Evolutionary conservation across 1,140 invertebrate genomes (phyloP).

Genomic region (Ruditapes philippinarum): DNA sequence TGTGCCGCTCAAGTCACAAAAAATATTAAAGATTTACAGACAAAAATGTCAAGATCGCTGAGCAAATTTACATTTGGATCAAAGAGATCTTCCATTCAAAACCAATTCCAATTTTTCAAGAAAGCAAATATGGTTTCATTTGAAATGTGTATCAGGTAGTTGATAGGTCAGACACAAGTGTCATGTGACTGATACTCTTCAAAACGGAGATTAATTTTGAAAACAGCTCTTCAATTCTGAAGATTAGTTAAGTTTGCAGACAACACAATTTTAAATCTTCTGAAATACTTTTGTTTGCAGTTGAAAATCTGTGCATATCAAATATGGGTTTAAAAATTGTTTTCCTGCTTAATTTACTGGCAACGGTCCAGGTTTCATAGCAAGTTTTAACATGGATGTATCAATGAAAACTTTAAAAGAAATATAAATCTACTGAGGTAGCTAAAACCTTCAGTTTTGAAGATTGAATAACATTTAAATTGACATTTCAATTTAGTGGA

Average conservation of each 20-base stretch:
- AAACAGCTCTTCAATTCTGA: slow-evolving; percentile 61
- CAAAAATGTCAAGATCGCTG: slow-evolving; percentile 66
- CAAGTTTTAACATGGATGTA: slow-evolving; percentile 32
- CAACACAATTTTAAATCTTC: slow-evolving; percentile 58
- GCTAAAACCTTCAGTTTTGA: slow-evolving; percentile 3
- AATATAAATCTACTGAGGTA: slow-evolving; percentile 27
- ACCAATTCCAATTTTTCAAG: slow-evolving; percentile 64
- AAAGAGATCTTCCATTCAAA: slow-evolving; percentile 68
- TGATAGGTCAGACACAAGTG: slow-evolving; percentile 60
- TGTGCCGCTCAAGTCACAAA: slow-evolving; percentile 55
- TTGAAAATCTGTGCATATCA: slow-evolving; percentile 51
- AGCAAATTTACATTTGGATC: slow-evolving; percentile 64
- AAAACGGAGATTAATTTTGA: slow-evolving; percentile 64
- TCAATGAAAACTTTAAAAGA: slow-evolving; percentile 32
- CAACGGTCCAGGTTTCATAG: background rate
- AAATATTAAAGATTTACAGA: slow-evolving; percentile 64
- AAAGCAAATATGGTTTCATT: slow-evolving; percentile 62
- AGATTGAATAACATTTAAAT: slow-evolving; percentile 50
- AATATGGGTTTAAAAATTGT: slow-evolving; percentile 31
- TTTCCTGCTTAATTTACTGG: slow-evolving; percentile 26
- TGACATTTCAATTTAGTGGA: slow-evolving; percentile 45
- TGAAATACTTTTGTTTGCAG: slow-evolving; percentile 46
- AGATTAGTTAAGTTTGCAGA: slow-evolving; percentile 58
- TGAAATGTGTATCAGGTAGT: slow-evolving; percentile 55
- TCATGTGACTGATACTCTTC: slow-evolving; percentile 64